These are phyloP conservation scores for Danaus plexippus DNA, from an alignment of 1,140 invertebrate genomes.

Conservation along the genomic window DNA sequence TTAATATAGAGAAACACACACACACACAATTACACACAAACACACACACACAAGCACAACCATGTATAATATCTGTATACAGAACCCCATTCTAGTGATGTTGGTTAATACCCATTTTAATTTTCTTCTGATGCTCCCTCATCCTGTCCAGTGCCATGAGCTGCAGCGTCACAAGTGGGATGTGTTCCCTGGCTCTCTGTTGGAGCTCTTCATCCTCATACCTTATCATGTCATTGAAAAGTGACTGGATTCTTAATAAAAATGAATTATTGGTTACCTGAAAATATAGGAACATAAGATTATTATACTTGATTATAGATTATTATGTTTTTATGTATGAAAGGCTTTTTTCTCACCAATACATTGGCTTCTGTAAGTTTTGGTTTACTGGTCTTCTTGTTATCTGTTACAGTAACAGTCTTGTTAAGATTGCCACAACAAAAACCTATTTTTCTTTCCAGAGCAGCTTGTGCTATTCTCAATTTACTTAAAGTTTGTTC, in stretches of 20 bases:
- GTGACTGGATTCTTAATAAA: slow-evolving; percentile 67
- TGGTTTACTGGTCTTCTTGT: slow-evolving; percentile 1
- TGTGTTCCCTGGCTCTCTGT: slow-evolving; percentile 70
- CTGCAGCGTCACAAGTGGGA: slow-evolving; percentile 76
- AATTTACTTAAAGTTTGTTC: slow-evolving; percentile 39
- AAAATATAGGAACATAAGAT: slow-evolving; percentile 10
- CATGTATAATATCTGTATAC: no score
- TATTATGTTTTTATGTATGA: neutral
- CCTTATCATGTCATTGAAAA: slow-evolving; percentile 74
- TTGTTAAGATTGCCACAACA: slow-evolving; percentile 29
- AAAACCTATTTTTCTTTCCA: slow-evolving; percentile 47
- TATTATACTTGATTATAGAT: no score
- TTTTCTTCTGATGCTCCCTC: slow-evolving; percentile 74
- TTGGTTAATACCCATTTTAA: slow-evolving; percentile 60
- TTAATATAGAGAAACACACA: no score
- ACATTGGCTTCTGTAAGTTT: slow-evolving; percentile 7
- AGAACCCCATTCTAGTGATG: neutral
- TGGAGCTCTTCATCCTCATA: slow-evolving; percentile 78
- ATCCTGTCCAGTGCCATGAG: slow-evolving; percentile 75
- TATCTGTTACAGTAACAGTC: neutral
- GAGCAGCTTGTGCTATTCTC: slow-evolving; percentile 39
- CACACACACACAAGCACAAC: no score
- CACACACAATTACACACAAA: no score
- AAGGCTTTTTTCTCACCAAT: neutral
- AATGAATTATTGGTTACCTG: slow-evolving; percentile 64